Percentiles rank a stretch among this genome's conserved stretches.
Evolutionary conservation across 2,888 invertebrate genomes (phyloP).

Genomic region (Melanchra persicariae): DNA sequence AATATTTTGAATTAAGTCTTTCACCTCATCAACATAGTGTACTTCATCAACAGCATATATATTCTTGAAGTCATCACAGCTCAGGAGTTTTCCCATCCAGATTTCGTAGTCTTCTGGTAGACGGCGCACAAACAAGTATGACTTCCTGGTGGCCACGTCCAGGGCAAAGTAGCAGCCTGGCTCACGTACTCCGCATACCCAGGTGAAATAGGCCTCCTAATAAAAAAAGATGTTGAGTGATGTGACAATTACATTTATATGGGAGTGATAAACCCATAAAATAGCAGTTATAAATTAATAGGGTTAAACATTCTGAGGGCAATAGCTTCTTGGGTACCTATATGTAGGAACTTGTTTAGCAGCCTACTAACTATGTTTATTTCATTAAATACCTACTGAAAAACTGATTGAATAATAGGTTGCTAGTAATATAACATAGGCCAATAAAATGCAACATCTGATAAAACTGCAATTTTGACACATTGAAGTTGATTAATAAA

Average conservation of each 20-base stretch:
- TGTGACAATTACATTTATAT: neutral
- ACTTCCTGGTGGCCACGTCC: constrained; percentile 92
- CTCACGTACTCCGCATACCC: constrained; percentile 98
- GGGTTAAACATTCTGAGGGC: neutral
- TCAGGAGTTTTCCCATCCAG: constrained; percentile 97
- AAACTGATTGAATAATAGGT: neutral
- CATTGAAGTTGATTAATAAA: neutral
- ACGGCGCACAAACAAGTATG: constrained; percentile 96
- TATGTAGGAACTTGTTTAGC: neutral
- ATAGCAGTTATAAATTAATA: too few relatives aligned
- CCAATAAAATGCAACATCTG: neutral
- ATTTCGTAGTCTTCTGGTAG: constrained; percentile 96
- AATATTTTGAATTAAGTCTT: too few relatives aligned
- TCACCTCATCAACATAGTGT: constrained; percentile 94
- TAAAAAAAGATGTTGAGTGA: neutral
- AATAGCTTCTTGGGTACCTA: neutral
- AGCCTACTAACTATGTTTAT: neutral
- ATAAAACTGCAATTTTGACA: neutral
- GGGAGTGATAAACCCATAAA: too few relatives aligned
- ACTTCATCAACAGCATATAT: constrained; percentile 96
- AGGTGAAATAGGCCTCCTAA: constrained; percentile 99
- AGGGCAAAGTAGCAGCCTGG: constrained; percentile 97
- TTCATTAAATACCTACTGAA: neutral
- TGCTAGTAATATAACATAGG: neutral
- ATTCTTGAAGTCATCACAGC: constrained; percentile 93